Conservation (phyloP, 2,797 vertebrate genomes). For the Gallirallus australis region DNA sequence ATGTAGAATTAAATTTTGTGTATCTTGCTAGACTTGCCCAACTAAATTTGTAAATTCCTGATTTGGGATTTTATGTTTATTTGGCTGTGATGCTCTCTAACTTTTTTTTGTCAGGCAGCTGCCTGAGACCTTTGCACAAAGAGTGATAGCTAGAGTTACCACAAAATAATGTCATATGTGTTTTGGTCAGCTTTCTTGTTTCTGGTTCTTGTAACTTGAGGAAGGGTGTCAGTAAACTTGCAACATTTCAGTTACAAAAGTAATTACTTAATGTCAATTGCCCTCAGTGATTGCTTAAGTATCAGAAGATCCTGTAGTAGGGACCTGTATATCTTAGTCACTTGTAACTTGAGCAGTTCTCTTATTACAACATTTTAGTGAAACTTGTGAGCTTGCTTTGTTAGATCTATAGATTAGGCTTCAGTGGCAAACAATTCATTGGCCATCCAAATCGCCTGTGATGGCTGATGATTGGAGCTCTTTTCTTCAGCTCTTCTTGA, state of each 20-base stretch:
- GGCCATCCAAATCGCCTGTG: not conserved
- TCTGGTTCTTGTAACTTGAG: slow-evolving; percentile 15
- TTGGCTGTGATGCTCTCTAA: not conserved
- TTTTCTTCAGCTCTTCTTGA: not conserved
- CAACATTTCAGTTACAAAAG: slow-evolving; percentile 64
- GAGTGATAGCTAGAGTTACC: not conserved
- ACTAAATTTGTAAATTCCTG: not conserved
- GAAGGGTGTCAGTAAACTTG: slow-evolving; percentile 23
- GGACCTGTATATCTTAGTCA: not conserved
- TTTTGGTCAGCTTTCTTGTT: not conserved
- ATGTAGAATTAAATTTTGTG: not conserved
- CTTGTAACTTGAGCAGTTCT: not conserved
- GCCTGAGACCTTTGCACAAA: not conserved
- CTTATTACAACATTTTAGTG: not conserved
- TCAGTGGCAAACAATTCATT: not conserved
- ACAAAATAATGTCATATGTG: not conserved
- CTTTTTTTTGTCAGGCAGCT: not conserved
- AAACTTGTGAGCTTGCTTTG: not conserved
- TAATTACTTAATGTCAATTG: slow-evolving; percentile 48
- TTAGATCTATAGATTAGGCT: not conserved
- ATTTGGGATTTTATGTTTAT: not conserved
- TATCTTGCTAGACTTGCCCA: not conserved
- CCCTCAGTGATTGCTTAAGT: slow-evolving; percentile 9
- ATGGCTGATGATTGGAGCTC: not conserved
- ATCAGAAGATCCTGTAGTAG: not conserved